Conservation (phyloP, 2,113 vertebrate species). For the Hemiscyllium ocellatum region DNA sequence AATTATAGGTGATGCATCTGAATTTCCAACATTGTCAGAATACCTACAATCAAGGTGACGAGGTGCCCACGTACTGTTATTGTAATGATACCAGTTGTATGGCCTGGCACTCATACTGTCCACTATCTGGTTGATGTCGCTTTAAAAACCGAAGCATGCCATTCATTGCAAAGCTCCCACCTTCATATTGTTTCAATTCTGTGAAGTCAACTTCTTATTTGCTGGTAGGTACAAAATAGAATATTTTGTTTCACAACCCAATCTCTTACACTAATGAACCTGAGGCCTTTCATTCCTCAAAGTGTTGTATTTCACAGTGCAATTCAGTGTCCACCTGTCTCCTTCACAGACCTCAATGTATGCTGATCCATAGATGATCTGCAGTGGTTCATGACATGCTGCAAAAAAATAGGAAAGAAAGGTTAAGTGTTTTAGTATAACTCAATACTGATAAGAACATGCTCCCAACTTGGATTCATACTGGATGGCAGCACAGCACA, state of each 20-base stretch:
- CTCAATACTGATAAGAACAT: not conserved
- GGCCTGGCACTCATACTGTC: not conserved
- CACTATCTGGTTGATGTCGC: not conserved
- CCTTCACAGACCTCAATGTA: not conserved
- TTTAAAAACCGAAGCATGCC: not conserved
- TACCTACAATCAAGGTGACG: not conserved
- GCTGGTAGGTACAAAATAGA: not conserved
- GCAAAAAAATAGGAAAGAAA: not conserved
- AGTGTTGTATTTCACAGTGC: not conserved
- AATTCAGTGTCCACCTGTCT: not conserved
- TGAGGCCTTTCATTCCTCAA: not conserved
- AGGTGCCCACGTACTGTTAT: not conserved
- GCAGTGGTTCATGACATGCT: not conserved
- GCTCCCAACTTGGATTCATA: not conserved
- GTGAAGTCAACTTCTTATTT: not conserved
- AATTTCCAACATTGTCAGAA: not conserved
- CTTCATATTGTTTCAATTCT: no score
- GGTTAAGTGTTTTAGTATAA: not conserved
- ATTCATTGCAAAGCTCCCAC: not conserved
- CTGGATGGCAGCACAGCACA: not conserved
- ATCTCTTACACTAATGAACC: not conserved
- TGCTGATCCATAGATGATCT: not conserved
- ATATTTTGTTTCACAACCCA: not conserved
- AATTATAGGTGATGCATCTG: not conserved
- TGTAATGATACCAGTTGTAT: not conserved